Evolutionary conservation across 2,113 vertebrate genomes (phyloP).

Genomic region (Dicerorhinus sumatrensis): DNA sequence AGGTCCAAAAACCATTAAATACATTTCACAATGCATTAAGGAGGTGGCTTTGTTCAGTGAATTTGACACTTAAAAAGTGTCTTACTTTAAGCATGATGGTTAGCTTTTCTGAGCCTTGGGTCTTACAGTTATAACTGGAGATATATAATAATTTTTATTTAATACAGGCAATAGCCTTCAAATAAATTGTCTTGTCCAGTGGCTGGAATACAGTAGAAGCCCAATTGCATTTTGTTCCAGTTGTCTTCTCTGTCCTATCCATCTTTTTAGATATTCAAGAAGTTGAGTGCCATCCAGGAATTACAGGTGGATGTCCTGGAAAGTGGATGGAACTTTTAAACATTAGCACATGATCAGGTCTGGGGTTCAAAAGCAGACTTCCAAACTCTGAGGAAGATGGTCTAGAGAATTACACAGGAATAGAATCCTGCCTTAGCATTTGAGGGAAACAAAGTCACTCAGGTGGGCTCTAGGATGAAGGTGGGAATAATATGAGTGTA

Average conservation of each 20-base stretch:
- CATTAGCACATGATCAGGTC: neutral
- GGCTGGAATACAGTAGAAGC: neutral
- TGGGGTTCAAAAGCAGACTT: neutral
- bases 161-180: neutral
- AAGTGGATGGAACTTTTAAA: neutral
- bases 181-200: neutral
- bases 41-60: neutral
- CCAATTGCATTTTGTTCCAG: neutral
- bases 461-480: neutral
- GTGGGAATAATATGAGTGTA: neutral
- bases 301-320: neutral
- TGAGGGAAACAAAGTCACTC: rapidly evolving
- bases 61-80: neutral
- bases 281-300: neutral
- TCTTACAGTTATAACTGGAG: neutral
- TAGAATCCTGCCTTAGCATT: neutral
- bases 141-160: neutral
- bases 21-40: neutral
- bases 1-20: neutral
- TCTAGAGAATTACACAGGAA: neutral
- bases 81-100: neutral
- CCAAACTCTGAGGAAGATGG: neutral
- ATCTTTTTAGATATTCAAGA: neutral
- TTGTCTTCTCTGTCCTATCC: neutral
- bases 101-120: neutral